Evolutionary conservation across 2,888 invertebrate species (phyloP).

Genomic region (Bimastos eiseni): DNA sequence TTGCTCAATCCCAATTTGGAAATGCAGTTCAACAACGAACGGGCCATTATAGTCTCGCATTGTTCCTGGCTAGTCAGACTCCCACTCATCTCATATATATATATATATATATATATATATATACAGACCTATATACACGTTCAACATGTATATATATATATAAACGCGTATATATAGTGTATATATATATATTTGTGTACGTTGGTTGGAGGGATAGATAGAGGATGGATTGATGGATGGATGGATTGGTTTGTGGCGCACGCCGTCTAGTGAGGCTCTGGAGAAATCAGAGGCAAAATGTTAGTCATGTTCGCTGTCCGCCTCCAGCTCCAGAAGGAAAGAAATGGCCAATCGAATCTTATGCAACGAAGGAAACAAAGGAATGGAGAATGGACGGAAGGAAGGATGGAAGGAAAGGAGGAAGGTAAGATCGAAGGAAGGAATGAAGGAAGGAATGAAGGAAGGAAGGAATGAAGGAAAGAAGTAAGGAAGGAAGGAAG

Average conservation of each 20-base stretch:
- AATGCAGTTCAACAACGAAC: background rate
- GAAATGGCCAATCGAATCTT: background rate
- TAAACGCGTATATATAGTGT: background rate
- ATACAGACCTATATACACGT: background rate
- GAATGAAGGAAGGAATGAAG: background rate
- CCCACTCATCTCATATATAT: background rate
- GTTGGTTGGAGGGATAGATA: background rate
- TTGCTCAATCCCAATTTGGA: background rate
- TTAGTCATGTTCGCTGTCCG: constrained; percentile 9
- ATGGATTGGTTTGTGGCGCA: background rate
- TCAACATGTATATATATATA: background rate
- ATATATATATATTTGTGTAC: background rate
- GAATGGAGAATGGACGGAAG: background rate
- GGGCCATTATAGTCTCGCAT: background rate
- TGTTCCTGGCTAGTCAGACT: background rate
- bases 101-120: constrained; percentile 13
- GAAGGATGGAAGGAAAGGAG: background rate
- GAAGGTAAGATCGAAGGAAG: background rate
- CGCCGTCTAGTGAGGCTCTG: background rate
- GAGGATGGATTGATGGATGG: background rate
- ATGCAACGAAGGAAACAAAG: background rate
- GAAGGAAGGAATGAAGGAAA: background rate
- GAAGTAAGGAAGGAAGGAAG: background rate
- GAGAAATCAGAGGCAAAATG: background rate
- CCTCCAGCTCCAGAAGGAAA: background rate